These are phyloP conservation scores for Sylvilagus floridanus DNA, from an alignment of 2,797 vertebrate genomes.

Conservation along the genomic window DNA sequence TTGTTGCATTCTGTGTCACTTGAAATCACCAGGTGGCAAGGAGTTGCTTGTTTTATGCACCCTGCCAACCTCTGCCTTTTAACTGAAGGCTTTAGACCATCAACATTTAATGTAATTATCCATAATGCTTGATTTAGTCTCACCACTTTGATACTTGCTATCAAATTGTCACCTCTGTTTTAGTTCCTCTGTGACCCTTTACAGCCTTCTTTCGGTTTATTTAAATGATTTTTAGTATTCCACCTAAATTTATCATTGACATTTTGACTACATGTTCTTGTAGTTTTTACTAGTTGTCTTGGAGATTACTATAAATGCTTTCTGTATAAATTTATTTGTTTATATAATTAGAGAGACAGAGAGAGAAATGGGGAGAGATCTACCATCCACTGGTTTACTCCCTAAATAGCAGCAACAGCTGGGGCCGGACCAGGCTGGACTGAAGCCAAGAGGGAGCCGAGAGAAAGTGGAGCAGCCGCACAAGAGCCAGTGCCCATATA, in stretches of 20 bases:
- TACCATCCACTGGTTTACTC: too few relatives aligned
- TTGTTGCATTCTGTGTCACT: not conserved
- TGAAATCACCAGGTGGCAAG: not conserved
- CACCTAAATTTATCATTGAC: constrained; percentile 22
- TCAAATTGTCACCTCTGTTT: not conserved
- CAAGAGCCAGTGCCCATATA: too few relatives aligned
- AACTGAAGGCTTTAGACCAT: not conserved
- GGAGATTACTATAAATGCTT: not conserved
- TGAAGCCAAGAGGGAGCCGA: too few relatives aligned
- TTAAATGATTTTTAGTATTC: constrained; percentile 35
- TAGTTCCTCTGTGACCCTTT: not conserved
- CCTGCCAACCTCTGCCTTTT: not conserved
- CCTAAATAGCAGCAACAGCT: too few relatives aligned
- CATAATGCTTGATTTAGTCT: not conserved
- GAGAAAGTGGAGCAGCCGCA: too few relatives aligned
- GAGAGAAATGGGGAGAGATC: too few relatives aligned
- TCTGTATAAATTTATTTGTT: too few relatives aligned
- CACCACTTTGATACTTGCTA: not conserved
- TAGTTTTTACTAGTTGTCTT: constrained; percentile 15
- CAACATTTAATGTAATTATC: not conserved
- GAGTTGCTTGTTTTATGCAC: not conserved
- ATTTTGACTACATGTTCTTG: not conserved
- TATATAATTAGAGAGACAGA: too few relatives aligned
- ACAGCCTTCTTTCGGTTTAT: not conserved
- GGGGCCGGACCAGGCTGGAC: too few relatives aligned